Evolutionary conservation across 2,797 vertebrate species (phyloP).

Genomic region (Acridotheres tristis): DNA sequence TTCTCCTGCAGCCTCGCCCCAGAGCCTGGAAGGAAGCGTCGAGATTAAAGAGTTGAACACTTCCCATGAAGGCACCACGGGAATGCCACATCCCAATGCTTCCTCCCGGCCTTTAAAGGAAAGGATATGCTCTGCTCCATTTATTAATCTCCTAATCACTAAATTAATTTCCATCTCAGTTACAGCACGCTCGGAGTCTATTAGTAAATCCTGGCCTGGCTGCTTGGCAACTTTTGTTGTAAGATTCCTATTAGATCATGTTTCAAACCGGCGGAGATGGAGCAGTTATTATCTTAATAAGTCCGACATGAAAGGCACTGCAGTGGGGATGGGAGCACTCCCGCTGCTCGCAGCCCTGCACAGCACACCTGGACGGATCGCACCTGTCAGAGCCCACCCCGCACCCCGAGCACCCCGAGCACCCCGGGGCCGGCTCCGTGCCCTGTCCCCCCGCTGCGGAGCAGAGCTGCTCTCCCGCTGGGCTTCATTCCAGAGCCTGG

Average conservation of each 20-base stretch:
- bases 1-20: not conserved
- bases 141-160: slow-evolving; percentile 19
- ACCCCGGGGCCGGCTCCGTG: rapidly evolving
- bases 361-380: not conserved
- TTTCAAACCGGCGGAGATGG: not conserved
- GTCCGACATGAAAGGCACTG: not conserved
- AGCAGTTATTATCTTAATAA: slow-evolving; percentile 3
- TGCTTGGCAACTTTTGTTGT: slow-evolving; percentile 49
- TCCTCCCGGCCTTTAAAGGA: not conserved
- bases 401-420: rapidly evolving
- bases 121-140: not conserved
- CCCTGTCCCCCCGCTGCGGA: rapidly evolving
- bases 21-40: rapidly evolving
- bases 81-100: not conserved
- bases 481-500: not conserved
- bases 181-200: not conserved
- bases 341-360: not conserved
- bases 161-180: slow-evolving; percentile 43
- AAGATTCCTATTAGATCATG: slow-evolving; percentile 12
- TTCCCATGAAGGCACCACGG: not conserved
- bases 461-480: not conserved
- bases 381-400: rapidly evolving
- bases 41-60: not conserved
- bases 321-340: not conserved
- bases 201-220: slow-evolving; percentile 40